Conservation (phyloP, 2,888 invertebrate species). For the Micoletzkya japonica region DNA sequence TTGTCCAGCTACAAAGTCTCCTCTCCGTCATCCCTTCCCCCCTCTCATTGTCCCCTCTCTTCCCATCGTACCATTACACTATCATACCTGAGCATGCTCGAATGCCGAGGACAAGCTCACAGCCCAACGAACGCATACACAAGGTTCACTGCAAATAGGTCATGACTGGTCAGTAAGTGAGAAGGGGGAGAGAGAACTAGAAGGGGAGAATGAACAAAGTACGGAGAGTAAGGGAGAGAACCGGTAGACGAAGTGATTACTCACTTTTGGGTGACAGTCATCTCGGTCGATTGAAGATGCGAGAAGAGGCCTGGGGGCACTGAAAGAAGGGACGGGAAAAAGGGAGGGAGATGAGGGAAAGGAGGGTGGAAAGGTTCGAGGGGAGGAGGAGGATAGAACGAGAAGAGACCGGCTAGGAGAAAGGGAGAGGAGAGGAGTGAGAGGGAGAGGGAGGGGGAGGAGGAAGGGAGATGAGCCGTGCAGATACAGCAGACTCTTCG, state of each 20-base stretch:
- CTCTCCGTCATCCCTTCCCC: no score
- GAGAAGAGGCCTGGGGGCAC: background rate
- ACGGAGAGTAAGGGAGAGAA: background rate
- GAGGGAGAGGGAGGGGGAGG: slow-evolving; percentile 10
- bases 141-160: slow-evolving; percentile 33
- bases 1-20: slow-evolving; percentile 46
- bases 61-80: no score
- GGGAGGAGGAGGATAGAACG: background rate
- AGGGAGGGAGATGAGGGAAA: background rate
- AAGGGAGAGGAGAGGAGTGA: slow-evolving; percentile 14
- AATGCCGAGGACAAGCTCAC: slow-evolving; percentile 56
- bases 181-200: background rate
- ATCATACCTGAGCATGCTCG: slow-evolving; percentile 51
- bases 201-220: background rate
- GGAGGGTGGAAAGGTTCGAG: background rate
- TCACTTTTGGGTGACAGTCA: slow-evolving; percentile 27
- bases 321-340: background rate
- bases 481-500: background rate
- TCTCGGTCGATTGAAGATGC: slow-evolving; percentile 1
- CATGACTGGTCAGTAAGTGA: background rate
- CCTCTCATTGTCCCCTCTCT: no score
- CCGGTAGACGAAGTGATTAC: slow-evolving; percentile 8
- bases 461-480: slow-evolving; percentile 5
- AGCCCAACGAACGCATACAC: slow-evolving; percentile 56
- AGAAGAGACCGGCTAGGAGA: slow-evolving; percentile 1